A percentile compares a stretch with the other conserved stretches of the same genome.
These are phyloP conservation scores for Drosophila monieri DNA, from an alignment of 2,888 invertebrate genomes.

Conservation along the genomic window DNA sequence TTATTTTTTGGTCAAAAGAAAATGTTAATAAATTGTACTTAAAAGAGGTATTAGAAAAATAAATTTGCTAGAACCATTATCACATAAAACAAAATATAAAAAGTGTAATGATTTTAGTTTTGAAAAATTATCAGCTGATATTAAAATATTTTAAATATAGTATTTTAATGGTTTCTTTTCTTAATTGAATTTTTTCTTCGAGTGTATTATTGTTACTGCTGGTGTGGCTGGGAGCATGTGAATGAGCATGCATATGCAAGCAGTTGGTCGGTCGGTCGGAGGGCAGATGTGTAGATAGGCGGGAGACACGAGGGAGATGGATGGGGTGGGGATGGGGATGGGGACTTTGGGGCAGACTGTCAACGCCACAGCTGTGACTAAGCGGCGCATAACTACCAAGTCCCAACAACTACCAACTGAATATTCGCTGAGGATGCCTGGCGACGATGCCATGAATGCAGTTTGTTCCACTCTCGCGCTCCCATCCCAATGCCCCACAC, in stretches of 20 bases:
- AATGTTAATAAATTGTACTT: too few relatives aligned
- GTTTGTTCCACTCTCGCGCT: conserved; percentile 36
- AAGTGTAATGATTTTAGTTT: background rate
- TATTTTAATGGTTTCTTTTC: background rate
- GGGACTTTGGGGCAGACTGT: conserved; percentile 47
- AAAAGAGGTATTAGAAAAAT: too few relatives aligned
- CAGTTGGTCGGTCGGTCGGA: conserved; percentile 9
- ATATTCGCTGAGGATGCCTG: conserved; percentile 35
- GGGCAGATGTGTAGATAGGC: conserved; percentile 4
- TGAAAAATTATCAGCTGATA: too few relatives aligned
- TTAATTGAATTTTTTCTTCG: background rate
- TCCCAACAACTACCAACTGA: conserved; percentile 55
- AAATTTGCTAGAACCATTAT: background rate
- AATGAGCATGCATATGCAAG: conserved; percentile 67
- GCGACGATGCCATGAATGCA: conserved; percentile 33
- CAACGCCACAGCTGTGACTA: conserved; percentile 77
- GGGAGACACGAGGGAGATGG: background rate
- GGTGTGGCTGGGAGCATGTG: conserved; percentile 42
- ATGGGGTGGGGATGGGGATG: background rate
- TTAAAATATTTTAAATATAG: too few relatives aligned
- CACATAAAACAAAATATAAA: background rate
- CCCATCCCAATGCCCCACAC: background rate
- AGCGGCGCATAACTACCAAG: conserved; percentile 76
- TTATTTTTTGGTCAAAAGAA: too few relatives aligned
- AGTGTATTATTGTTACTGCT: conserved; percentile 32